Conservation (phyloP, 2,113 vertebrate genomes). For the Pomatostomus ruficeps region DNA sequence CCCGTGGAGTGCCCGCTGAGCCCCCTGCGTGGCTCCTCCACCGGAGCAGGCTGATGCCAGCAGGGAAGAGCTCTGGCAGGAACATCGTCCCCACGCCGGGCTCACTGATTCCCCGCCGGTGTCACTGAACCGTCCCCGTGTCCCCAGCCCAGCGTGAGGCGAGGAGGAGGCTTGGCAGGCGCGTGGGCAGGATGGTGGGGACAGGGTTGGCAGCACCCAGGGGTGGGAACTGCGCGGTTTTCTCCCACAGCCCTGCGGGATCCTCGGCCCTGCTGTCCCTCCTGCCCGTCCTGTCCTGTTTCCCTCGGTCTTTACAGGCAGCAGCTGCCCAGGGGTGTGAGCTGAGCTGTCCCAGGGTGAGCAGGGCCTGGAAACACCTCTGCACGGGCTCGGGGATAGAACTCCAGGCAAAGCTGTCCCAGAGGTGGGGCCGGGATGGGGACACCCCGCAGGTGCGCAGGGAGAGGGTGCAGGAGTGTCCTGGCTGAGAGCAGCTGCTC, state of each 20-base stretch:
- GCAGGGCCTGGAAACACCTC: not conserved
- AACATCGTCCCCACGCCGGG: not conserved
- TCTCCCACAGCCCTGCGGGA: not conserved
- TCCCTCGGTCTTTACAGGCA: not conserved
- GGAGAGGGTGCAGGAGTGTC: fast-evolving
- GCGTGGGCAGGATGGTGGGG: not conserved
- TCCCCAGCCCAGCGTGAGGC: not conserved
- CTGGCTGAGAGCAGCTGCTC: fast-evolving
- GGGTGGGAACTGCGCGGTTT: fast-evolving
- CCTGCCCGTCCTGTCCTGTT: not conserved
- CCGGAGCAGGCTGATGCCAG: fast-evolving
- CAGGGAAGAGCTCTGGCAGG: not conserved
- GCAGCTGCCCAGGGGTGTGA: not conserved
- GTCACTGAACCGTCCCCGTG: fast-evolving
- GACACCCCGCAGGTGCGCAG: fast-evolving
- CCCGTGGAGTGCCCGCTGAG: fast-evolving
- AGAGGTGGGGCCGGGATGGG: fast-evolving
- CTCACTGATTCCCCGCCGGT: fast-evolving
- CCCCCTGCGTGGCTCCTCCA: fast-evolving
- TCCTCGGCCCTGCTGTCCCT: not conserved
- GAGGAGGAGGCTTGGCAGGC: fast-evolving
- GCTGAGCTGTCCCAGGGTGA: not conserved
- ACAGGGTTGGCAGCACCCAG: fast-evolving
- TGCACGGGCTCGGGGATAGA: not conserved
- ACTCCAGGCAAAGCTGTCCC: not conserved